Base-by-base conservation (phyloP, 2,797 vertebrate genomes). In the Crenichthys baileyi region DNA sequence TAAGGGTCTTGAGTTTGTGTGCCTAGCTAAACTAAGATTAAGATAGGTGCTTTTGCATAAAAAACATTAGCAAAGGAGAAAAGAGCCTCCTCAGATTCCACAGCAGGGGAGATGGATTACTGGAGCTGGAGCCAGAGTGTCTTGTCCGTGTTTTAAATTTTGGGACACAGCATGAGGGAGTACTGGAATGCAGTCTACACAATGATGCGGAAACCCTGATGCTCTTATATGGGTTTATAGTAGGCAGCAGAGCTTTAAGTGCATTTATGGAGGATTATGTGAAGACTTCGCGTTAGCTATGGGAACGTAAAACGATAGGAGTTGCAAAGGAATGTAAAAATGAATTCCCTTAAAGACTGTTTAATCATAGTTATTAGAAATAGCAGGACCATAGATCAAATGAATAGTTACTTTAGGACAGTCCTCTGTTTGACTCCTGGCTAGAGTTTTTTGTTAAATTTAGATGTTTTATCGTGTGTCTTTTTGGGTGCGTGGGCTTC, bases 201-300 rank as follows among this genome's bases (percentile, higher is more conserved):
- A 77, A 78, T 0, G 48, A 84, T 68, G 63, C 51, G 58, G 88
- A 88, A 87, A 68, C 60, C 11, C 79, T 83, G 85, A 88, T 89
- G 89, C 80, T 89, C 87, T 89, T 89, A 85, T 86, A 88, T 89
- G 90, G 89, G 91, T 93, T 93, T 92, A 88, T 84, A 78, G 80
- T 80, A 74, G 73, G 68, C 81, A 79, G 78, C 90, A 77, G 81
- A 87, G 83, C 83, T 84, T 83, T 85, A 80, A 83, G 83, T 65
- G 78, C 83, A 75, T 83, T 26, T 48, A 72, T 55, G 76, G 79
- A 78, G 87, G 87, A 90, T 90, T 89, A 88, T 82, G 84, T 70
- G 70, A 81, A 88, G 87, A 83, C 80, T 83, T 84, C 87, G 74
- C 79, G 60, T 88, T 88, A 76, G 77, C 85, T 87, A 72, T 76